Base-by-base conservation (phyloP, 2,797 vertebrate species). In the Microhierax caerulescens region DNA sequence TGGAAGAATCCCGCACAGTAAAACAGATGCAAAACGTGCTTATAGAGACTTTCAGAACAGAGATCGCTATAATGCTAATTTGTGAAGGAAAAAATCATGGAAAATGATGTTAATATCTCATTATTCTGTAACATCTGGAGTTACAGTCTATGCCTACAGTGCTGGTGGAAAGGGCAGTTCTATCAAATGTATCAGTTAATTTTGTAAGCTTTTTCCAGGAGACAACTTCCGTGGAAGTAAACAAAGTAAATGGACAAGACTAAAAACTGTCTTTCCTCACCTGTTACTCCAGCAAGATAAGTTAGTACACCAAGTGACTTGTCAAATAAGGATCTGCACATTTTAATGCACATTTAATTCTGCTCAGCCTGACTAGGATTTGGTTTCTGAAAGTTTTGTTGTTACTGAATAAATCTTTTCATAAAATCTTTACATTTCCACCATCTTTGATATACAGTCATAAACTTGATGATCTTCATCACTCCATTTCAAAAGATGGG, bases 1-100 rank as follows among this genome's bases (percentile, higher is more conserved):
- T 61, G 99, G 99, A 91, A 98, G 99, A 79, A 99, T 99, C 86
- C 99, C 99, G 1, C 99, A 99, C 97, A 97, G 88, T 96, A 98
- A 98, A 90, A 98, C 93, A 43, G 99, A 99, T 21, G 99, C 99
- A 59, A 98, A 93, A 63, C 99, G 99, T 23, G 99, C 99, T 86
- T 94, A 98, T 88, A 99, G 97, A 96, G 98, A 99, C 95, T 99
- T 99, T 81, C 96, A 98, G 90, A 99, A 98, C 98, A 98, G 99
- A 82, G 98, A 98, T 95, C 98, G 99, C 30, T 99, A 99, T 89
- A 98, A 98, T 24, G 93, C 98, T 39, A 99, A 99, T 97, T 97
- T 99, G 72, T 99, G 98, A 98, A 80, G 92, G 9, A 24, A 20
- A 14, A 1, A 14, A 8, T 6, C 0, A 0, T 61, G n/a, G 59